Percentiles rank a stretch among this genome's conserved stretches.
These are phyloP conservation scores for Malthinus seriepunctatus DNA, from an alignment of 2,888 invertebrate genomes.

Conservation along the genomic window DNA sequence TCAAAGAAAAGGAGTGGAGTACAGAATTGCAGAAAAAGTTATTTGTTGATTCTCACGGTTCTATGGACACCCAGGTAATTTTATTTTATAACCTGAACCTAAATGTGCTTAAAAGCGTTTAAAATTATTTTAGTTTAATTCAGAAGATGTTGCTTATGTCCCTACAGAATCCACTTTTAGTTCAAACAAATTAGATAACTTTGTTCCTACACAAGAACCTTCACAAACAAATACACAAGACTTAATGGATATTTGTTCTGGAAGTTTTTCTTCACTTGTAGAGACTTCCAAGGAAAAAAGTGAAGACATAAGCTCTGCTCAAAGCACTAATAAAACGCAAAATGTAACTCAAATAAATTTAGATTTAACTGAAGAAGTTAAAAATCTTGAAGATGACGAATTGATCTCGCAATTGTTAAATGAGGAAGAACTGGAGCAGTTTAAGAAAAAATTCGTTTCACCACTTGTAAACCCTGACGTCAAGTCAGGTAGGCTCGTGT, in stretches of 20 bases:
- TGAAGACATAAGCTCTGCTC: neutral
- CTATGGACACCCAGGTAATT: constrained; percentile 47
- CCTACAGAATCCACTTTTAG: neutral
- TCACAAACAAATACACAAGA: neutral
- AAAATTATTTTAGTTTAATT: neutral
- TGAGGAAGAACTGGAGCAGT: constrained; percentile 47
- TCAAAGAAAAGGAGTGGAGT: constrained; percentile 36
- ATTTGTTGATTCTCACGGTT: constrained; percentile 46
- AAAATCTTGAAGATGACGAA: constrained; percentile 42
- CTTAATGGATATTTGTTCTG: neutral
- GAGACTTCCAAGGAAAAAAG: neutral
- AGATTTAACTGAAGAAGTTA: constrained; percentile 29
- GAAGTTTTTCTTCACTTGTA: neutral
- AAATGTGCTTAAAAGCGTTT: neutral
- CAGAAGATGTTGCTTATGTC: neutral
- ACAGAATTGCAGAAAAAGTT: constrained; percentile 50
- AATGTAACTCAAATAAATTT: neutral
- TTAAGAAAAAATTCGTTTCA: constrained; percentile 45
- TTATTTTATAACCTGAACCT: neutral
- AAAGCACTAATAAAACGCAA: neutral
- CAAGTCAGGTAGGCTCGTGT: constrained; percentile 23
- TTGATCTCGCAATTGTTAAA: constrained; percentile 47
- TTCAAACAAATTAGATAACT: too few relatives aligned
- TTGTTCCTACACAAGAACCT: neutral
- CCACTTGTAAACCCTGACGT: constrained; percentile 28